Evolutionary conservation across 2,797 vertebrate genomes (phyloP), one percentile per base, ranked within the genome.

Genomic region (Falco concolor): DNA sequence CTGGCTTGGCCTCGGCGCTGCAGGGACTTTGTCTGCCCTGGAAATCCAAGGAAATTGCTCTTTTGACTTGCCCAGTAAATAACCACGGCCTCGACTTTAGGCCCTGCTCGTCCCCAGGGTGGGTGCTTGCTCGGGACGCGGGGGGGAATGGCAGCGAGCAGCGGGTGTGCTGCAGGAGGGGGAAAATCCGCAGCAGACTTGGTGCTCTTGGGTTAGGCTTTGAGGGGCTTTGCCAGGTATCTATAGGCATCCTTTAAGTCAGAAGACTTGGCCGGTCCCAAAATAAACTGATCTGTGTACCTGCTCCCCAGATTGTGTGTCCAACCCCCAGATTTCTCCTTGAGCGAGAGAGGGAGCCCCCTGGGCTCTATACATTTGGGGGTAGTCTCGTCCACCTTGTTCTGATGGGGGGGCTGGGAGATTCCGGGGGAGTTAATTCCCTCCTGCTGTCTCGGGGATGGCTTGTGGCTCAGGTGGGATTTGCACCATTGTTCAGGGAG

Each of bases 341-440:
- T 14, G 52, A 45, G 11, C 16, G 19, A 27, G 34, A 6, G 7
- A 28, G 36, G n/a, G 52, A 28, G 12, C 2, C 14, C 32, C 8
- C n/a, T 1, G 56, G 60, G 50, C 28, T 30, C 22, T 23, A 1
- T 10, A 15, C 4, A 18, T 22, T 5, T 12, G 25, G 45, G 20
- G 20, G 8, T 2, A 4, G 8, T 9, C 20, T 49, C 3, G 10
- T 42, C 27, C 19, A 0, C 2, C 0, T 7, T 6, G 47, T 16
- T 6, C 45, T 9, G 16, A 14, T 1, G 27, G 47, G 57, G 9
- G 13, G 13, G 22, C 30, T 22, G 52, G 38, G 32, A 27, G 8
- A 13, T 21, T 16, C 10, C 1, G 23, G 42, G 53, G 12, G 36
- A 3, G 16, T 34, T 10, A 4, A 4, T 68, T 30, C 57, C 80